phyloP scores from a whole-genome alignment of 2,797 vertebrate species.

The Erethizon dorsatum region DNA sequence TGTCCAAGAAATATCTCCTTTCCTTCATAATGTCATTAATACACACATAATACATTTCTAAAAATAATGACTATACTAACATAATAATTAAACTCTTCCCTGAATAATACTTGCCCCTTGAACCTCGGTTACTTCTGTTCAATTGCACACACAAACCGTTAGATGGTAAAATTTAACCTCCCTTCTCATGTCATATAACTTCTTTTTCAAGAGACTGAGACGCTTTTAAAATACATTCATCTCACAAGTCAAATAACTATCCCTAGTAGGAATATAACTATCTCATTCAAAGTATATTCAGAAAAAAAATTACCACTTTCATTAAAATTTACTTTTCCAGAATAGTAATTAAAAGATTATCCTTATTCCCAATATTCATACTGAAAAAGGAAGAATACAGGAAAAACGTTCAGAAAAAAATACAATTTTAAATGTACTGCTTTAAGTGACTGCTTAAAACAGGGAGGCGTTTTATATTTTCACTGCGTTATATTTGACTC shows the following conservation, averaged over 20 bases:
- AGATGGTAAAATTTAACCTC: not conserved
- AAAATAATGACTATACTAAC: not conserved
- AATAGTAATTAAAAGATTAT: not conserved
- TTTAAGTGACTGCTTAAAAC: not conserved
- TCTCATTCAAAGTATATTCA: not conserved
- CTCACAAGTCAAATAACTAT: conserved; percentile 17
- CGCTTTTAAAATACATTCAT: conserved; percentile 50
- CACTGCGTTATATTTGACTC: not conserved
- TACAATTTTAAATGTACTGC: not conserved
- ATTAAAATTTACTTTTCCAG: conserved; percentile 37
- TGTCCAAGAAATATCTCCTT: not conserved
- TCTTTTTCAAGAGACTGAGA: not conserved
- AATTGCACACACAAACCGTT: not conserved
- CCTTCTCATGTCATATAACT: conserved; percentile 9
- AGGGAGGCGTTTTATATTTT: not conserved
- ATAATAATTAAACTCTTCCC: not conserved
- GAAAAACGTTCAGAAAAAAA: not conserved
- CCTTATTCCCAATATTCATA: not conserved
- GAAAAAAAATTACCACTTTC: not conserved
- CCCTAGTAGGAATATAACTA: not conserved
- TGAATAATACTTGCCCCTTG: not conserved
- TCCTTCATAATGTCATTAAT: conserved; percentile 9
- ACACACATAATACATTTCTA: not conserved
- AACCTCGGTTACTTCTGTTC: conserved; percentile 22
- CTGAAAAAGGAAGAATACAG: not conserved